These are phyloP conservation scores for Syngnathus acus DNA, from an alignment of 2,797 vertebrate species.

Conservation along the genomic window DNA sequence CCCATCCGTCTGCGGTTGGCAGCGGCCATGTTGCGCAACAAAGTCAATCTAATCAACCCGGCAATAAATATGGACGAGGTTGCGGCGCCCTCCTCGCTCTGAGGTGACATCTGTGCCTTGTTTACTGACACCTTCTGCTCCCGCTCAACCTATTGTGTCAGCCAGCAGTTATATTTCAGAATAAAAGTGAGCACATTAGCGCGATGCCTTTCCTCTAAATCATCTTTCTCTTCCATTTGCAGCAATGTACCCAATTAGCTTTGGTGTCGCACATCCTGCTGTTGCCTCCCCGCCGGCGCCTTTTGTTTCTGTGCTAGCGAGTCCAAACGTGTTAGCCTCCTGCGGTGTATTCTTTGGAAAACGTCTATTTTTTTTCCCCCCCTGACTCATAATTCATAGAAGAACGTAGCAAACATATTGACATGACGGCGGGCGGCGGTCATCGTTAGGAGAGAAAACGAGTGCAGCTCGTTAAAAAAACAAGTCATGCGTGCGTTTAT, in stretches of 20 bases:
- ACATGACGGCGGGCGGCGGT: not conserved
- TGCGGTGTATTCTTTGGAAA: conserved; percentile 44
- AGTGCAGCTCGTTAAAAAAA: conserved; percentile 12
- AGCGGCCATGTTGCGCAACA: conserved; percentile 1
- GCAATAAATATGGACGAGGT: conserved; percentile 10
- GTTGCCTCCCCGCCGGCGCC: conserved; percentile 12
- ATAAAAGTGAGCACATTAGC: conserved; percentile 38
- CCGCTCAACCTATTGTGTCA: conserved; percentile 18
- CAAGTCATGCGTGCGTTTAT: conserved; percentile 25
- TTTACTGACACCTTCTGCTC: conserved; percentile 42
- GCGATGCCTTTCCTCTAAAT: conserved; percentile 39
- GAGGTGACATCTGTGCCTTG: conserved; percentile 29
- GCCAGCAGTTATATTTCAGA: conserved; percentile 32
- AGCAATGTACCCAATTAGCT: conserved; percentile 72
- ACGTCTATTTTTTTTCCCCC: not conserved
- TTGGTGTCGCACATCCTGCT: conserved; percentile 33
- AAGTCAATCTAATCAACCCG: conserved; percentile 14
- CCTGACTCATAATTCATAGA: conserved; percentile 35
- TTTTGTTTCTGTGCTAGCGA: conserved; percentile 34
- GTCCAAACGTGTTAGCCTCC: conserved; percentile 47
- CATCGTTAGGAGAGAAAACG: not conserved
- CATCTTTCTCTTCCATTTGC: conserved; percentile 31
- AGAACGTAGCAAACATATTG: conserved; percentile 3
- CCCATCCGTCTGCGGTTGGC: not conserved
- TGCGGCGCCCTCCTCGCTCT: conserved; percentile 12